Base-by-base conservation (phyloP, 2,797 vertebrate genomes). In the Xerus rutilus region DNA sequence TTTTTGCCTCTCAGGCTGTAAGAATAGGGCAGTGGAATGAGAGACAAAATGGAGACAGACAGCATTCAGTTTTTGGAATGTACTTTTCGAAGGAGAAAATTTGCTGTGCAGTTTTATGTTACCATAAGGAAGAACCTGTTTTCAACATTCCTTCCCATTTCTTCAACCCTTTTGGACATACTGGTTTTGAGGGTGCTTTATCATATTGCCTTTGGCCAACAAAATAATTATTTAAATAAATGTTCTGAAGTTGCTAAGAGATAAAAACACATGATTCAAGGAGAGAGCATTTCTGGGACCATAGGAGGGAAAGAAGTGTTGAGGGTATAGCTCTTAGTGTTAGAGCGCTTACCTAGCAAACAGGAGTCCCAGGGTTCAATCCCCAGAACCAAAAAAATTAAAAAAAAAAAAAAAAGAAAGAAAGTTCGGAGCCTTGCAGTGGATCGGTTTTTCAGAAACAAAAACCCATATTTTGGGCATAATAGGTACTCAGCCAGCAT, bases 201-300 rank as follows among this genome's bases (percentile, higher is more conserved):
- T 79, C 30, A 86, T 85, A 86, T 91, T 93, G 39, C 76, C 93
- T 97, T 95, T 95, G 67, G 65, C 70, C 65, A 45, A 64, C 20
- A 89, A 93, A 93, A 89, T 84, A 92, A 89, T 95, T 87, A 97
- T 89, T 89, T 96, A 90, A 97, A 86, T 96, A 97, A 95, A 91
- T 76, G 25, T 59, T 85, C 88, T 76, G 17, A 91, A 30, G 91
- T 96, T 94, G 54, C 94, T 97, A 93, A 49, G 65, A 84, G 93
- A 96, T 95, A 69, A 94, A 97, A 96, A 89, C 45, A 87, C 23
- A 84, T 69, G 79, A 25, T 96, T 30, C 47, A 93, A 32, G 57
- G 67, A 95, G 81, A 93, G 73, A 90, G 30, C 54, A 39, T 94
- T 96, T 97, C 89, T 98, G 43, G 93, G 92, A 59, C 81, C 39